Evolutionary conservation across 2,113 vertebrate species (phyloP).

Genomic region (Odontesthes bonariensis): DNA sequence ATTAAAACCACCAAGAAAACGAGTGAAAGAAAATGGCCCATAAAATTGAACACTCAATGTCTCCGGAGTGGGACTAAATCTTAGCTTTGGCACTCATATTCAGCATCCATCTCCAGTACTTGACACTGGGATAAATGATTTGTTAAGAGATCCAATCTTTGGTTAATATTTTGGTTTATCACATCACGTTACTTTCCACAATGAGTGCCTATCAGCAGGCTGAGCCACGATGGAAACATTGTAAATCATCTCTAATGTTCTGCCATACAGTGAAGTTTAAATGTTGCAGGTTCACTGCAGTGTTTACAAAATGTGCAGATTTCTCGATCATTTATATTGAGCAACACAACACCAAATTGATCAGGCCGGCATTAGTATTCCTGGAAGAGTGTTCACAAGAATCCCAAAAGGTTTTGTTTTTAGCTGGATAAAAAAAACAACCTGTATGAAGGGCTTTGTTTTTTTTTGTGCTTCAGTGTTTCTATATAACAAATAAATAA

Average conservation of each 20-base stretch:
- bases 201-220: slow-evolving; percentile 65
- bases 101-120: slow-evolving; percentile 48
- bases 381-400: slow-evolving; percentile 74
- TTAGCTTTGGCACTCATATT: slow-evolving; percentile 61
- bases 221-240: slow-evolving; percentile 57
- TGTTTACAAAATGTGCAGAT: slow-evolving; percentile 81
- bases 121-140: slow-evolving; percentile 65
- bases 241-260: slow-evolving; percentile 80
- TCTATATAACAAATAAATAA: slow-evolving; percentile 23
- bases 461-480: slow-evolving; percentile 35
- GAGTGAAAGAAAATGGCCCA: slow-evolving; percentile 58
- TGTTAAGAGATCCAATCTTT: slow-evolving; percentile 64
- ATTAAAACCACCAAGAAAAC: slow-evolving; percentile 62
- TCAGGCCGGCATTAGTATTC: slow-evolving; percentile 87
- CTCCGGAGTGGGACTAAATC: slow-evolving; percentile 51
- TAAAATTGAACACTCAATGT: slow-evolving; percentile 65
- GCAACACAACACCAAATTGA: slow-evolving; percentile 83
- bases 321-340: slow-evolving; percentile 84
- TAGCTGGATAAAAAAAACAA: slow-evolving; percentile 86
- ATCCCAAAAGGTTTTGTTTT: slow-evolving; percentile 80
- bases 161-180: slow-evolving; percentile 77
- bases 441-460: slow-evolving; percentile 76
- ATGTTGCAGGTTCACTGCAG: slow-evolving; percentile 73
- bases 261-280: slow-evolving; percentile 76
- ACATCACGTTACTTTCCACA: slow-evolving; percentile 54